These are phyloP conservation scores for Pammene fasciana DNA, from an alignment of 2,888 invertebrate genomes.

Conservation along the genomic window DNA sequence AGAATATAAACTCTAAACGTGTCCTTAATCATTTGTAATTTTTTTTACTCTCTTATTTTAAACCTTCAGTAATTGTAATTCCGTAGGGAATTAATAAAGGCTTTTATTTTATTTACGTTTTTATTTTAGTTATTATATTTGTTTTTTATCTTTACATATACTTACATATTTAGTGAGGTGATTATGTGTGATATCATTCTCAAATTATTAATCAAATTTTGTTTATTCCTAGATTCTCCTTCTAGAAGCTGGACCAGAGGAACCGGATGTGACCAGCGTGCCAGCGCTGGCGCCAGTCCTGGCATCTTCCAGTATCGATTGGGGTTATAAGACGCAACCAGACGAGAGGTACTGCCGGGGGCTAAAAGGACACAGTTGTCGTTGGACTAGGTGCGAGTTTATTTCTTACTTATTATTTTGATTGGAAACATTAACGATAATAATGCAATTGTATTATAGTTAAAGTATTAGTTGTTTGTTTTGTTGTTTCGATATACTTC, in stretches of 20 bases:
- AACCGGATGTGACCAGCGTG: constrained; percentile 86
- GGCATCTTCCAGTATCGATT: constrained; percentile 86
- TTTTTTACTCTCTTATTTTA: no score
- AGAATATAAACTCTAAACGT: no score
- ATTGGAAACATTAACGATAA: no score
- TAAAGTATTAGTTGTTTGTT: no score
- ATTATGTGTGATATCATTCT: neutral
- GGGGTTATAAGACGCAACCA: constrained; percentile 87
- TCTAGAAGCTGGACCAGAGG: constrained; percentile 87
- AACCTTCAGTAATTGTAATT: no score
- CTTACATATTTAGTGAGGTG: neutral
- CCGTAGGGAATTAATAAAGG: no score
- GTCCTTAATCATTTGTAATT: no score
- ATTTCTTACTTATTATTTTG: neutral
- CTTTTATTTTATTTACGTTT: no score
- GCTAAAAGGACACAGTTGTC: constrained; percentile 81
- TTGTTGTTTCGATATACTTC: no score
- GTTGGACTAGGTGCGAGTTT: constrained; percentile 77
- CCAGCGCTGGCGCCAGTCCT: constrained; percentile 85
- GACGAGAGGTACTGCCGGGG: constrained; percentile 84
- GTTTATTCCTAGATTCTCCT: constrained; percentile 81
- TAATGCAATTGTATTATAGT: no score
- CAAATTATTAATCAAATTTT: neutral
- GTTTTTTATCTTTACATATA: no score
- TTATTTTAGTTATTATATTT: no score